Percentiles rank a stretch among this genome's conserved stretches.
phyloP scores from a whole-genome alignment of 2,797 vertebrate species.

The Lagocephalus sceleratus region DNA sequence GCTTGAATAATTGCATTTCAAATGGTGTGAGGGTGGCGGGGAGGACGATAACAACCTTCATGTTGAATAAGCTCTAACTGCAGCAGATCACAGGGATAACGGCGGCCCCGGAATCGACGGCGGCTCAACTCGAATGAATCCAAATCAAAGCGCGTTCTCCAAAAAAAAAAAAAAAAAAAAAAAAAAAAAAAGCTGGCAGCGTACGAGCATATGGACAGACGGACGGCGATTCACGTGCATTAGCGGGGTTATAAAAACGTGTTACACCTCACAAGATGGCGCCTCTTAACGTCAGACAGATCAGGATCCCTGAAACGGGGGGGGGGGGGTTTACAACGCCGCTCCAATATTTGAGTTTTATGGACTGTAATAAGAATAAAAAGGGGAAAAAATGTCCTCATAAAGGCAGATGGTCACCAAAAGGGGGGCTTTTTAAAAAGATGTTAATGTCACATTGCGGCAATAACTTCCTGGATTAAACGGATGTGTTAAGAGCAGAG shows the following conservation, averaged over 20 bases:
- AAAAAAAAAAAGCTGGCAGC: constrained; percentile 28
- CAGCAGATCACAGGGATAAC: background rate
- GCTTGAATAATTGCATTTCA: constrained; percentile 14
- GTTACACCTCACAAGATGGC: constrained; percentile 34
- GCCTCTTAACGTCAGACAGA: constrained; percentile 56
- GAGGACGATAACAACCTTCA: constrained; percentile 3
- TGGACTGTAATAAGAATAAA: constrained; percentile 67
- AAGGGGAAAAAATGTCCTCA: constrained; percentile 59
- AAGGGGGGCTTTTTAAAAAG: constrained; percentile 59
- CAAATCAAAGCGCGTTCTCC: constrained; percentile 14
- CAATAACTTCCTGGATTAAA: constrained; percentile 61
- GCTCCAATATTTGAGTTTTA: constrained; percentile 71
- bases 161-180: too few species aligned
- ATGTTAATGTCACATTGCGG: constrained; percentile 61
- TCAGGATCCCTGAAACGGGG: constrained; percentile 59
- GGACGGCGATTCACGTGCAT: constrained; percentile 31
- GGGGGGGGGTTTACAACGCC: constrained; percentile 59
- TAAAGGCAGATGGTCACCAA: constrained; percentile 72
- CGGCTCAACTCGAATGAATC: background rate
- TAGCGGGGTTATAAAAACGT: constrained; percentile 41
- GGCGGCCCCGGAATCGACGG: background rate
- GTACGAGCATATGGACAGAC: constrained; percentile 29
- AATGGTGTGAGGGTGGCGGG: background rate
- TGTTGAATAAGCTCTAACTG: constrained; percentile 4
- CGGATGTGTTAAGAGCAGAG: constrained; percentile 63